Evolutionary conservation across 2,113 vertebrate genomes (phyloP).

Genomic region (Cyphomyrus plagiostoma): DNA sequence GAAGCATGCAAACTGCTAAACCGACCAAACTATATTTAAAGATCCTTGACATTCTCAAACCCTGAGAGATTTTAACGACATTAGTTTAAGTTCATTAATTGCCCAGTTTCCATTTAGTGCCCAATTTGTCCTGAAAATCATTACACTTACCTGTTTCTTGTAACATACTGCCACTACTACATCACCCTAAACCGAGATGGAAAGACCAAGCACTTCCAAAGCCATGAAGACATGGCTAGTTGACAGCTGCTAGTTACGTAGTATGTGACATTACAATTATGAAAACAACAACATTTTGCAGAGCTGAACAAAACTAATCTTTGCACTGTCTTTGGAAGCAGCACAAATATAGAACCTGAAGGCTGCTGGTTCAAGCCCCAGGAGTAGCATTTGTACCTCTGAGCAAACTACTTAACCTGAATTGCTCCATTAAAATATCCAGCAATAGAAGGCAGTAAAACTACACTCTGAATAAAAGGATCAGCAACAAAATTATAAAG

Average conservation of each 20-base stretch:
- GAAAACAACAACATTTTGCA: background rate
- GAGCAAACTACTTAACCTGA: background rate
- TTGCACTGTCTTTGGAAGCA: background rate
- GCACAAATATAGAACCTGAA: background rate
- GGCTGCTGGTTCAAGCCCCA: constrained; percentile 10
- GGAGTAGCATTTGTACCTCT: background rate
- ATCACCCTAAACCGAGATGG: background rate
- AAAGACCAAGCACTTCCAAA: background rate
- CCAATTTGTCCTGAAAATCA: background rate
- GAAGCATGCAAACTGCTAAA: background rate
- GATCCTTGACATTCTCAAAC: background rate
- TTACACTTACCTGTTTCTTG: background rate
- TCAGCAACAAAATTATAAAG: background rate
- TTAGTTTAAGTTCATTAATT: background rate
- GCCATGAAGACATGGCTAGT: background rate
- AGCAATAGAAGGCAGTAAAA: background rate
- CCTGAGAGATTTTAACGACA: background rate
- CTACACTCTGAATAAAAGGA: background rate
- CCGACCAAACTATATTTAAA: background rate
- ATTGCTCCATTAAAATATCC: constrained; percentile 8
- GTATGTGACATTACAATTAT: background rate
- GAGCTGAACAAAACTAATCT: background rate
- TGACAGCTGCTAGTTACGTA: background rate
- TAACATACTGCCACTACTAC: background rate
- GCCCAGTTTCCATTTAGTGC: background rate